Percentiles rank a stretch among this genome's conserved stretches.
These are phyloP conservation scores for Erythrolamprus reginae DNA, from an alignment of 2,113 vertebrate genomes.

Conservation along the genomic window DNA sequence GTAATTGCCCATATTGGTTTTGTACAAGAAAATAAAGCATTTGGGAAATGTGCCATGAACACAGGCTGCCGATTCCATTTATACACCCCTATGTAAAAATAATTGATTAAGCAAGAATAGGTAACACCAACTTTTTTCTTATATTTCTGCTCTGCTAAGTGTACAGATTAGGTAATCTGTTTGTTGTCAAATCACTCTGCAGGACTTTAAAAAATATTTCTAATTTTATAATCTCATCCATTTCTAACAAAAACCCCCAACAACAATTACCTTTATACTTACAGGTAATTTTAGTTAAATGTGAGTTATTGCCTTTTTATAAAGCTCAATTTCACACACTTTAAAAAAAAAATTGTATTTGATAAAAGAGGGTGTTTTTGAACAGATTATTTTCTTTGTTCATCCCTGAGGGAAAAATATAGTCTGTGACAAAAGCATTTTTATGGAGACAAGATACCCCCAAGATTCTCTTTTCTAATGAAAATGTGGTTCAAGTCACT, in stretches of 20 bases:
- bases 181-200: slow-evolving; percentile 72
- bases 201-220: slow-evolving; percentile 68
- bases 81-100: slow-evolving; percentile 82
- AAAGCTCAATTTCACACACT: slow-evolving; percentile 65
- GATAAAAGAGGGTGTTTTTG: slow-evolving; percentile 48
- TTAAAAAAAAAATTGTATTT: slow-evolving; percentile 53
- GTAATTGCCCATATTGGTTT: slow-evolving; percentile 82
- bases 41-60: slow-evolving; percentile 79
- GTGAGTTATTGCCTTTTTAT: slow-evolving; percentile 68
- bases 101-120: slow-evolving; percentile 81
- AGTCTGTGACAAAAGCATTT: slow-evolving; percentile 55
- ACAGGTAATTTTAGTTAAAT: slow-evolving; percentile 67
- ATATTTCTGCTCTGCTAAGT: slow-evolving; percentile 73
- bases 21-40: slow-evolving; percentile 74
- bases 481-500: not conserved
- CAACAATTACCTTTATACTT: slow-evolving; percentile 61
- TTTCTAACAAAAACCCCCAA: not conserved
- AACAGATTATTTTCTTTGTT: slow-evolving; percentile 20
- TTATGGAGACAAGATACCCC: not conserved
- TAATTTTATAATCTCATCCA: slow-evolving; percentile 57
- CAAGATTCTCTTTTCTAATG: not conserved
- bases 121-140: slow-evolving; percentile 78
- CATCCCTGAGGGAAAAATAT: slow-evolving; percentile 30
- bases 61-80: slow-evolving; percentile 81
- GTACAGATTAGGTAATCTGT: slow-evolving; percentile 80